Evolutionary conservation across 2,113 vertebrate species (phyloP).

Genomic region (Microtus pennsylvanicus): DNA sequence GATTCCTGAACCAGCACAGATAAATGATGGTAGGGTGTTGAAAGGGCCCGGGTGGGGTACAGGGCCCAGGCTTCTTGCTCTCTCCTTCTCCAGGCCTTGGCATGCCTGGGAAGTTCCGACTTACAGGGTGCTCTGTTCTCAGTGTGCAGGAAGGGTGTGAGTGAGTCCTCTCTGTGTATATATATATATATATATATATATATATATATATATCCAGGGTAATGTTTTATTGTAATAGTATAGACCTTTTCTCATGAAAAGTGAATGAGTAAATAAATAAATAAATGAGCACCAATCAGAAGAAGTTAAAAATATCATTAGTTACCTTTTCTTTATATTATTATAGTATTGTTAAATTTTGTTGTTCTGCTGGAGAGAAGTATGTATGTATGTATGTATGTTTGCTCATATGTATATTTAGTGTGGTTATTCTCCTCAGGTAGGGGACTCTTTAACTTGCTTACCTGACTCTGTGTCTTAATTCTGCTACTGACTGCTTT

Average conservation of each 20-base stretch:
- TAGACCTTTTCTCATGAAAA: background rate
- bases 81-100: background rate
- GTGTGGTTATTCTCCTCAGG: background rate
- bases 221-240: constrained; percentile 31
- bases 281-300: background rate
- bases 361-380: background rate
- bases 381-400: background rate
- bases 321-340: background rate
- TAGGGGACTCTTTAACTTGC: background rate
- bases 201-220: background rate
- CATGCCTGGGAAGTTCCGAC: background rate
- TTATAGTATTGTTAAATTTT: background rate
- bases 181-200: rapidly evolving
- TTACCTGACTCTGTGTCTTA: background rate
- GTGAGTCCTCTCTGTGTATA: background rate
- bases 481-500: background rate
- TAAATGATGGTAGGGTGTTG: background rate
- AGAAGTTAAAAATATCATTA: background rate
- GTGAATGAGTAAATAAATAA: background rate
- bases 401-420: background rate
- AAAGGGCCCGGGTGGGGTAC: background rate
- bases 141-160: background rate
- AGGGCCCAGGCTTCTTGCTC: background rate
- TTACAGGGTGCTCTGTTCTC: background rate
- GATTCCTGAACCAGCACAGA: background rate